Evolutionary conservation across 2,113 vertebrate species (phyloP).

Genomic region (Toxotes chatareus): DNA sequence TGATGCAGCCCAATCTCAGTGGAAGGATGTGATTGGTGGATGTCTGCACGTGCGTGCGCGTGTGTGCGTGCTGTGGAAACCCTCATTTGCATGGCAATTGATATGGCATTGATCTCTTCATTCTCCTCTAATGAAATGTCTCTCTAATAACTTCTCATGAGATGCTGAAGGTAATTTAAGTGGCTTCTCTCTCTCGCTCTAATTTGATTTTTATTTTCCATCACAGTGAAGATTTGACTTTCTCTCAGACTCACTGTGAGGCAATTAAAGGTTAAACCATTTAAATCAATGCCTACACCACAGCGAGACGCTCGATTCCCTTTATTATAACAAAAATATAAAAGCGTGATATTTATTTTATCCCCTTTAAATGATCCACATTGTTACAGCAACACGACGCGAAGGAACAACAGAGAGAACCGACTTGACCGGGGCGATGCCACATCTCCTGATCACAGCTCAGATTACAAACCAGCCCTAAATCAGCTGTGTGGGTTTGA

Average conservation of each 20-base stretch:
- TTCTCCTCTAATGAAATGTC: conserved; percentile 76
- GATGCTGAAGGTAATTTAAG: conserved; percentile 70
- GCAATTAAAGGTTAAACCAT: not conserved
- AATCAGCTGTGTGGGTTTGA: conserved; percentile 41
- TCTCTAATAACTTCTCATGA: conserved; percentile 75
- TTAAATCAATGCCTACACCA: not conserved
- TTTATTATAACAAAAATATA: not conserved
- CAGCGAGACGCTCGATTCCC: not conserved
- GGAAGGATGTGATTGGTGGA: conserved; percentile 10
- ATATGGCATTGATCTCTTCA: conserved; percentile 76
- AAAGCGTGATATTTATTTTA: not conserved
- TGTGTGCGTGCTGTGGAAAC: conserved; percentile 15
- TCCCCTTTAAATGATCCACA: not conserved
- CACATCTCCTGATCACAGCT: conserved; percentile 43
- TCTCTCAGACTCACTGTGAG: not conserved
- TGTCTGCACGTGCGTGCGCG: not conserved
- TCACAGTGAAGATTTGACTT: not conserved
- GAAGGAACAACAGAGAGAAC: not conserved
- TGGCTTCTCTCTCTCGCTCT: conserved; percentile 20
- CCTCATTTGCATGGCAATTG: conserved; percentile 48
- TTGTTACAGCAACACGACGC: conserved; percentile 4
- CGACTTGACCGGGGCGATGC: too few relatives aligned
- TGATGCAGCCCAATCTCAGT: conserved; percentile 16
- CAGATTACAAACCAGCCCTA: conserved; percentile 43
- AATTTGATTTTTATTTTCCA: not conserved